Conservation (phyloP, 2,113 vertebrate species). For the Martes martes region DNA sequence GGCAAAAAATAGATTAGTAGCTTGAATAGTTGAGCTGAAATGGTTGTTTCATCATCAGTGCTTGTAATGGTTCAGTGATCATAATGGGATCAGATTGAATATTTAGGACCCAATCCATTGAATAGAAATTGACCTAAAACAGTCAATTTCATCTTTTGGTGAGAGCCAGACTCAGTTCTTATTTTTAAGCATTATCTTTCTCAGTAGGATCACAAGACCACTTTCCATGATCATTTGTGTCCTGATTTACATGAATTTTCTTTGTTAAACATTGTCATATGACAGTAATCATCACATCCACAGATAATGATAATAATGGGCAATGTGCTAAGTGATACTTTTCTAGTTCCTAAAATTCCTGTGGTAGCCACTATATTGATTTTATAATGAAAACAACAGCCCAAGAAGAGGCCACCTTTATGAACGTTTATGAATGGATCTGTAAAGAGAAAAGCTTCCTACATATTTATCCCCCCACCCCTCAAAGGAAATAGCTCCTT, state of each 20-base stretch:
- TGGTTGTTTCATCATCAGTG: constrained; percentile 25
- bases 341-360: background rate
- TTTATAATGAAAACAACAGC: background rate
- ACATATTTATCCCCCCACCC: fast-evolving
- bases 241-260: background rate
- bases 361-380: background rate
- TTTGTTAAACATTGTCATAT: background rate
- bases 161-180: background rate
- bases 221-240: background rate
- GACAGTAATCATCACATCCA: background rate
- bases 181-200: background rate
- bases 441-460: background rate
- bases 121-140: constrained; percentile 24
- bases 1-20: constrained; percentile 37
- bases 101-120: constrained; percentile 13
- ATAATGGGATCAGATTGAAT: background rate
- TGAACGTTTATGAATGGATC: background rate
- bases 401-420: background rate
- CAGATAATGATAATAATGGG: background rate
- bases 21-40: constrained; percentile 39
- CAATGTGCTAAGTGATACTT: background rate
- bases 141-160: background rate
- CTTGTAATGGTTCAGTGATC: background rate
- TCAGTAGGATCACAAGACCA: background rate
- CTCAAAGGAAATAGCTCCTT: background rate